Base-by-base conservation (phyloP, 1,140 invertebrate genomes). In the Lithobius niger region DNA sequence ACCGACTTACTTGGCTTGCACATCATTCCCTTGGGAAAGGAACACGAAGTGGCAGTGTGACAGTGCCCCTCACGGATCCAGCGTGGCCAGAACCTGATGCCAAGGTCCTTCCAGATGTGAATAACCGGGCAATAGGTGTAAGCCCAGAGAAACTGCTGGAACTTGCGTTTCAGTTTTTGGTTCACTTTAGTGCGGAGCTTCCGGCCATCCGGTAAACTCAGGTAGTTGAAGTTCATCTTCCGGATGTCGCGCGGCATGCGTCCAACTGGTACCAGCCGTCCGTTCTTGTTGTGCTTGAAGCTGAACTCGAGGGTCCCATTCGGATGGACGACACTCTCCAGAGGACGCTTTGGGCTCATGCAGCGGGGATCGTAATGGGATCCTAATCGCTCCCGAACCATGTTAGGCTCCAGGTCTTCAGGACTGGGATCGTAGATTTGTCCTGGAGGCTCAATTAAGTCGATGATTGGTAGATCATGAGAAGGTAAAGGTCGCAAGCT, bases 81-180 rank as follows among this genome's bases (percentile, higher is more conserved):
- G 16, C 76, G 64, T 0, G 78, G 78, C 78, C 78, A 80, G 65
- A 79, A 79, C 28, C 77, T 63, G 1, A 71, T 58, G 0, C 77
- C 77, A 16, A 79, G 62, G 57, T 79, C 76, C 58, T 72, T 74
- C 78, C 78, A 80, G 42, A 67, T 62, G 56, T 75, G 71, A 2
- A 64, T 61, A 2, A 80, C 72, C 2, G 77, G 77, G 61, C 78
- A 80, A 52, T 72, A 69, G 2, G 76, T 79, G 61, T 74, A 74
- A 22, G 73, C 72, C 74, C 75, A 77, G 36, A 79, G 65, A 58
- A 76, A 76, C 57, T 76, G 75, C 56, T 73, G 72, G 25, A 76
- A 60, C 59, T 75, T 76, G 47, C 67, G 64, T 44, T 69, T 63
- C 55, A 74, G 61, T 50, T 70, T 69, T 0, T 62, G 55, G 1